phyloP scores from a whole-genome alignment of 2,113 vertebrate genomes.

The Morphnarchus princeps region DNA sequence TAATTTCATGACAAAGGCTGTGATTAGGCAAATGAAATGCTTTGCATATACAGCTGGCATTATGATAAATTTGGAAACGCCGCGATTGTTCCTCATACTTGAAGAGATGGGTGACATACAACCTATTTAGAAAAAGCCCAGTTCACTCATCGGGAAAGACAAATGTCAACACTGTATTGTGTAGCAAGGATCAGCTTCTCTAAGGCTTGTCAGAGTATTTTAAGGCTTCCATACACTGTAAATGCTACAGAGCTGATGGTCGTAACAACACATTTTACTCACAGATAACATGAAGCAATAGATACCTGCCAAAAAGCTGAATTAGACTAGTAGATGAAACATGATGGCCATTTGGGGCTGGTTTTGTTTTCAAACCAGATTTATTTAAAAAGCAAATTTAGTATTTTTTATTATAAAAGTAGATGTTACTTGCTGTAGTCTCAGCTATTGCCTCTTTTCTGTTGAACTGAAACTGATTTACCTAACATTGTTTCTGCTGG shows the following conservation, averaged over 20 bases:
- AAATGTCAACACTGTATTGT: not conserved
- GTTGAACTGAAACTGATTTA: not conserved
- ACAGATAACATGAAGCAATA: not conserved
- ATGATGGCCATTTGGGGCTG: not conserved
- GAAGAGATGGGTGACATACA: not conserved
- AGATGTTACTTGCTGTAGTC: not conserved
- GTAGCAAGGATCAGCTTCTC: not conserved
- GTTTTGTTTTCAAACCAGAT: not conserved
- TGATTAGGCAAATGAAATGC: not conserved
- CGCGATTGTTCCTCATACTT: not conserved
- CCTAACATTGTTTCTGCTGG: not conserved
- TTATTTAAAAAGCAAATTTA: not conserved
- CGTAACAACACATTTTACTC: rapidly evolving
- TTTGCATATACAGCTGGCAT: not conserved
- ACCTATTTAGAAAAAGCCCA: not conserved
- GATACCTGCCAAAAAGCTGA: not conserved
- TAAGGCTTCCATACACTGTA: not conserved
- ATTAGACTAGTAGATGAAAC: not conserved
- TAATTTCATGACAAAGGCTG: not conserved
- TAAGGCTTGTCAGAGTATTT: rapidly evolving
- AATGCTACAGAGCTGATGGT: not conserved
- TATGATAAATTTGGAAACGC: not conserved
- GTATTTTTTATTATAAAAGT: not conserved
- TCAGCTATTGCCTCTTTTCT: not conserved
- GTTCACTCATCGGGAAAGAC: not conserved